A percentile compares a stretch with the other conserved stretches of the same genome.
phyloP scores from a whole-genome alignment of 35 echinoderm and acorn worm genomes.

The Apostichopus japonicus region DNA sequence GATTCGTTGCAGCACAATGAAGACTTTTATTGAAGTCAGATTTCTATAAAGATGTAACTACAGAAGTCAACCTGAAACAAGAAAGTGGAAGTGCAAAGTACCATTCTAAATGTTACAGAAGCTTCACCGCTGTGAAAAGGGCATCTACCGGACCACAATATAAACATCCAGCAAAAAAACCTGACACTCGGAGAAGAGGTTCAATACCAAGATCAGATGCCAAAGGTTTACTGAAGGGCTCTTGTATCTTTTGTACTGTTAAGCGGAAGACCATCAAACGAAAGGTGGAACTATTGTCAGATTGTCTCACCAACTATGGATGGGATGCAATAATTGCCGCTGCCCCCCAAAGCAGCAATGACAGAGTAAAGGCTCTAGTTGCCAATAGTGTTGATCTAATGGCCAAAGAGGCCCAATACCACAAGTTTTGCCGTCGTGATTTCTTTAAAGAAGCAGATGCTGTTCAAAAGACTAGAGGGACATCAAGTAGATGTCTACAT shows the following conservation, averaged over 20 bases:
- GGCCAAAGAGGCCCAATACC: slow-evolving; percentile 82
- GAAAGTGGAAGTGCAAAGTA: slow-evolving; percentile 23
- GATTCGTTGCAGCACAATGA: slow-evolving; percentile 1
- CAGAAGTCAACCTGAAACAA: slow-evolving; percentile 52
- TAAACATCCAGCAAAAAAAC: slow-evolving; percentile 12
- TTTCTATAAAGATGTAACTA: slow-evolving; percentile 31
- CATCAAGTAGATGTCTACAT: slow-evolving; percentile 66
- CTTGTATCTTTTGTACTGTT: slow-evolving; percentile 52
- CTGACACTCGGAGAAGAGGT: slow-evolving; percentile 8
- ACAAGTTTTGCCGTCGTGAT: slow-evolving; percentile 61
- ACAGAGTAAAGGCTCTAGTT: slow-evolving; percentile 60
- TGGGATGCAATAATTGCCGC: slow-evolving; percentile 63
- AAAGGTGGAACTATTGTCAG: slow-evolving; percentile 63
- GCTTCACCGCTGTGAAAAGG: slow-evolving; percentile 49
- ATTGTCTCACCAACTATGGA: slow-evolving; percentile 65
- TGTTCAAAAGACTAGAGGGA: slow-evolving; percentile 9
- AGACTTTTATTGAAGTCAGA: slow-evolving; percentile 50
- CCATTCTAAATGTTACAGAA: slow-evolving; percentile 49
- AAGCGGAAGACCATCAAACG: slow-evolving; percentile 54
- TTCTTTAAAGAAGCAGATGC: slow-evolving; percentile 58
- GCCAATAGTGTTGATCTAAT: slow-evolving; percentile 61
- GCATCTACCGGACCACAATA: not conserved
- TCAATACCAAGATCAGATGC: slow-evolving; percentile 38
- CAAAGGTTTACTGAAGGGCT: slow-evolving; percentile 47
- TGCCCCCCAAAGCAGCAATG: slow-evolving; percentile 59